A percentile compares a stretch with the other conserved stretches of the same genome.
Conservation (phyloP, 1,140 invertebrate genomes). For the Physella acuta region DNA sequence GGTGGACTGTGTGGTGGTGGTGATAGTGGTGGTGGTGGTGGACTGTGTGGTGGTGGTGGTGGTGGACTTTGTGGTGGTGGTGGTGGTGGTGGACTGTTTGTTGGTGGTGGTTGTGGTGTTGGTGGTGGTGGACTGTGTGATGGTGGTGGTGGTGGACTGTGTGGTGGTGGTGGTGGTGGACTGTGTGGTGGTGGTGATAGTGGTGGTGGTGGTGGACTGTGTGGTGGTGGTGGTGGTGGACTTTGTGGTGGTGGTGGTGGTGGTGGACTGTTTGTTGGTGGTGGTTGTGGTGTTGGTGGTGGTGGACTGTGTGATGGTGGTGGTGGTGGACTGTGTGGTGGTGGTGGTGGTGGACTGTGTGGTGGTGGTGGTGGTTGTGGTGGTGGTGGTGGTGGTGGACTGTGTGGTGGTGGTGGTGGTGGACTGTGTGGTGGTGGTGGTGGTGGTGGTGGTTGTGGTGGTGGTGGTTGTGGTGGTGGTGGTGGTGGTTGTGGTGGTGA, state of each 20-base stretch:
- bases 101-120: conserved; percentile 1
- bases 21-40: conserved; percentile 12
- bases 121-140: conserved; percentile 2
- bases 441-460: too few relatives aligned
- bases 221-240: conserved; percentile 15
- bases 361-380: conserved; percentile 5
- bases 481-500: too few relatives aligned
- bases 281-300: neutral
- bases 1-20: neutral
- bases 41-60: neutral
- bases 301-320: conserved; percentile 10
- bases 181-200: conserved; percentile 4
- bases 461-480: too few relatives aligned
- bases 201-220: conserved; percentile 11
- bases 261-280: neutral
- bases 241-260: neutral
- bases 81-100: conserved; percentile 1
- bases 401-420: neutral
- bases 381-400: neutral
- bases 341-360: neutral
- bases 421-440: neutral
- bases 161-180: conserved; percentile 8
- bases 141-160: conserved; percentile 3
- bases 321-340: conserved; percentile 16
- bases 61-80: neutral